These are phyloP conservation scores for Mormyrus iriodes DNA, from an alignment of 2,113 vertebrate genomes.

Conservation along the genomic window DNA sequence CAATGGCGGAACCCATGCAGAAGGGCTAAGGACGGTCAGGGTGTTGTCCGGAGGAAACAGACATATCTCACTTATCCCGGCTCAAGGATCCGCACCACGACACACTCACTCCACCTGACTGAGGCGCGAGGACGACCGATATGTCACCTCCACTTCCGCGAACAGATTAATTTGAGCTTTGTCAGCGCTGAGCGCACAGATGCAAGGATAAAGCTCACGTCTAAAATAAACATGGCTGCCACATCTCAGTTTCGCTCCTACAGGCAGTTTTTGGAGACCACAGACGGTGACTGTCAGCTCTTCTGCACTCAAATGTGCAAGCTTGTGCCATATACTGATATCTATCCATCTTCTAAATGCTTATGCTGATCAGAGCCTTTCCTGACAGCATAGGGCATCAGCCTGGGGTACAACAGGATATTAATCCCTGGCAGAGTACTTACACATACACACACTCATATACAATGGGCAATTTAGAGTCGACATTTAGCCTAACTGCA, in stretches of 20 bases:
- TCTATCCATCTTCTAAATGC: not conserved
- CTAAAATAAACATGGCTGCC: not conserved
- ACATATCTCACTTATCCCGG: not conserved
- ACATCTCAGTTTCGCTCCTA: not conserved
- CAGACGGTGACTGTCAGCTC: not conserved
- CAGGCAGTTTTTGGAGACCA: not conserved
- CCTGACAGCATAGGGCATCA: not conserved
- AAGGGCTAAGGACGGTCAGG: slow-evolving; percentile 25
- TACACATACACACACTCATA: not conserved
- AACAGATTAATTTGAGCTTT: not conserved
- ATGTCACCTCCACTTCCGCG: not conserved
- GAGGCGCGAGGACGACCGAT: not conserved
- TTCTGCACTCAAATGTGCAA: not conserved
- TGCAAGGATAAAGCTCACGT: not conserved
- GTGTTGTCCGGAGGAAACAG: slow-evolving; percentile 15
- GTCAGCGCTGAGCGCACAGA: not conserved
- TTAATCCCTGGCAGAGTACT: not conserved
- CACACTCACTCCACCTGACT: not conserved
- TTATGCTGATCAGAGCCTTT: not conserved
- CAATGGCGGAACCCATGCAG: not conserved
- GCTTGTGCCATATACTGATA: not conserved
- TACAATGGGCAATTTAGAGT: not conserved
- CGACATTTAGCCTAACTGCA: not conserved
- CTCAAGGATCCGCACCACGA: not conserved
- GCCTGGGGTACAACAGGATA: not conserved